Evolutionary conservation across 2,113 vertebrate species (phyloP), one percentile per base, ranked within the genome.

Genomic region (Pluvianellus socialis): DNA sequence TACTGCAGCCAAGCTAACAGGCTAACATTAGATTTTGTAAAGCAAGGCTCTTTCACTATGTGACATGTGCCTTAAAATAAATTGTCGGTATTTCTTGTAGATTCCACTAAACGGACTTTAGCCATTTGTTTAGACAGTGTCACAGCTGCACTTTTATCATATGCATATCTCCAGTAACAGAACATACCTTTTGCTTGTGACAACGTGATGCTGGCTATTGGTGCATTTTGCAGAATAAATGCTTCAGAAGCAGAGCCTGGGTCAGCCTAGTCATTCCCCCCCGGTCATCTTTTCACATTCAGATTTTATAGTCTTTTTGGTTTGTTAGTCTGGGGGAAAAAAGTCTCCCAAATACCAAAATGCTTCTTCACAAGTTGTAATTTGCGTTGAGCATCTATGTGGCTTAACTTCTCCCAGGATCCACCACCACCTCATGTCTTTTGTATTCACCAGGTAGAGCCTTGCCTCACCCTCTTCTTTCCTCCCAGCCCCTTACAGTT

Each of bases 31-130:
- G 5, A 49, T 66, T 61, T 59, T 27, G 32, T 27, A 74, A 63
- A 90, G 32, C 9, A 52, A 52, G 19, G 5, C 35, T 79, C n/a
- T 79, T 84, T 67, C 67, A 30, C 32, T 44, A 14, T 44, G n/a
- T 33, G 19, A 30, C 52, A 24, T 38, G 15, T 38, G 14, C 45
- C 63, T 76, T 72, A 59, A 88, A 76, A 65, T 40, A 65, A 52
- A 44, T 61, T 19, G 33, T 21, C 52, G 35, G 17, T 13, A 24
- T 56, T 79, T 74, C 65, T 79, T 56, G n/a, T 56, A 56, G 89
- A 58, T 56, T 52, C 33, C 1, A 0, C 49, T 65, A 42, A 84
- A 30, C 0, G 0, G 68, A 65, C 32, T 65, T 65, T 10, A 40
- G 45, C 61, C 30, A 9, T 84, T 80, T 92, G 24, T 55, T 66